Evolutionary conservation across 64 coral and sea anemone genomes (phyloP).

Genomic region (Orbicella faveolata): DNA sequence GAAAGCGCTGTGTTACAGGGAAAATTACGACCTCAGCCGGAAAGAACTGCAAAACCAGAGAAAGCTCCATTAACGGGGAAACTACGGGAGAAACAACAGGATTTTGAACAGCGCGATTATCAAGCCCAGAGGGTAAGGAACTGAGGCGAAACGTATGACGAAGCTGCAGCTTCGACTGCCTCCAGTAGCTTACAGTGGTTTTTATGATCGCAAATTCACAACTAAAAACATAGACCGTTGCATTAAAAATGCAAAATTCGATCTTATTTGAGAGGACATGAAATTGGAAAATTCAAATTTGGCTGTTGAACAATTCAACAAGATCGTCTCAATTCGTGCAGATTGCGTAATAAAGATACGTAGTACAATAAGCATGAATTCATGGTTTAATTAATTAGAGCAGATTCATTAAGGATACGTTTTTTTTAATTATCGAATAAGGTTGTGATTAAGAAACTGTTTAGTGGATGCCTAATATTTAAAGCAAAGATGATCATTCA

Average conservation of each 20-base stretch:
- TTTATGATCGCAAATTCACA: neutral
- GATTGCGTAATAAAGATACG: neutral
- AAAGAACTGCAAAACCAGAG: neutral
- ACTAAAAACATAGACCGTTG: neutral
- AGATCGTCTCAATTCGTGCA: neutral
- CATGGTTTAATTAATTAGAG: no score
- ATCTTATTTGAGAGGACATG: neutral
- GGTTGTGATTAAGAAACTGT: no score
- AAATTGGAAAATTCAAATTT: neutral
- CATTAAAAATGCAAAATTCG: neutral
- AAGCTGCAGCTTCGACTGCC: neutral
- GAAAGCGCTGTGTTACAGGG: conserved; percentile 30
- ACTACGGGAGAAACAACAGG: conserved; percentile 54
- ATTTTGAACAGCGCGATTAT: conserved; percentile 62
- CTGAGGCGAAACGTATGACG: neutral
- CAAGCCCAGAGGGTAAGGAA: conserved; percentile 63
- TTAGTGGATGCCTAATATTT: no score
- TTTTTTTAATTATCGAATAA: no score
- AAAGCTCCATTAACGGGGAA: conserved; percentile 13
- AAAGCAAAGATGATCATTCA: no score
- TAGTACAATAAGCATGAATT: no score
- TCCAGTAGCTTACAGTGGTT: neutral
- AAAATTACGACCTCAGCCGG: conserved; percentile 10
- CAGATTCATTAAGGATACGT: no score
- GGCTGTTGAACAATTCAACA: neutral